Percentiles rank a stretch among this genome's conserved stretches.
phyloP scores from a whole-genome alignment of 92 coral and sea anemone species.

The Siderastrea radians region DNA sequence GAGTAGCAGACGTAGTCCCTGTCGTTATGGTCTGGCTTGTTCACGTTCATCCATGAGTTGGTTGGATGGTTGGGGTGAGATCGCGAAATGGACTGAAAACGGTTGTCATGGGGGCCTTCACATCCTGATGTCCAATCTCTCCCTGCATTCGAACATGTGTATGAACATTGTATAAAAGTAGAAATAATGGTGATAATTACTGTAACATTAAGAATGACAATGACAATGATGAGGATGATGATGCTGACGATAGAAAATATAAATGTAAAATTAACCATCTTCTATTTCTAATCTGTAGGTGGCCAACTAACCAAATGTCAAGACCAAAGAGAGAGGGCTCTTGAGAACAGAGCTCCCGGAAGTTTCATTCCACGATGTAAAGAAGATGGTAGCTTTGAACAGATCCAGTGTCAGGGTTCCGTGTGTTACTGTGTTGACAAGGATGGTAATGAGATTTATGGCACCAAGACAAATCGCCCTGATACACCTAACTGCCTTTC shows the following conservation, averaged over 20 bases:
- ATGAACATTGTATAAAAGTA: too few species aligned
- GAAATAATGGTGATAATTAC: too few species aligned
- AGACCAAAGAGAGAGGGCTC: conserved; percentile 76
- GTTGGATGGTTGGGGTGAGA: too few species aligned
- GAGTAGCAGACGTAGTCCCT: too few species aligned
- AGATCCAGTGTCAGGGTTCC: conserved; percentile 88
- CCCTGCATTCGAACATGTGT: too few species aligned
- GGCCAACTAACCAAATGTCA: conserved; percentile 79
- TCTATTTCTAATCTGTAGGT: conserved; percentile 20
- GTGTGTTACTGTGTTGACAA: conserved; percentile 89
- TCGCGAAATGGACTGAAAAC: too few species aligned
- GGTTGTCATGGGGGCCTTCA: too few species aligned
- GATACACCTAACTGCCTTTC: conserved; percentile 80
- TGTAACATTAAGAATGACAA: too few species aligned
- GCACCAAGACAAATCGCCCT: conserved; percentile 81
- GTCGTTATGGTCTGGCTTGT: too few species aligned
- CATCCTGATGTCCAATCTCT: too few species aligned
- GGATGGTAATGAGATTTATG: conserved; percentile 84
- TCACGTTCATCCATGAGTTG: too few species aligned
- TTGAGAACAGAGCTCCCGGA: conserved; percentile 61
- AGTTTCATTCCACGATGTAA: conserved; percentile 89
- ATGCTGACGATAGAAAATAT: neutral
- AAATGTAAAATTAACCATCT: too few species aligned
- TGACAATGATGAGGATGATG: neutral
- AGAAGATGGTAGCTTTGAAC: conserved; percentile 80